These are phyloP conservation scores for Trichonephila clavata DNA, from an alignment of 1,140 invertebrate genomes.

Conservation along the genomic window DNA sequence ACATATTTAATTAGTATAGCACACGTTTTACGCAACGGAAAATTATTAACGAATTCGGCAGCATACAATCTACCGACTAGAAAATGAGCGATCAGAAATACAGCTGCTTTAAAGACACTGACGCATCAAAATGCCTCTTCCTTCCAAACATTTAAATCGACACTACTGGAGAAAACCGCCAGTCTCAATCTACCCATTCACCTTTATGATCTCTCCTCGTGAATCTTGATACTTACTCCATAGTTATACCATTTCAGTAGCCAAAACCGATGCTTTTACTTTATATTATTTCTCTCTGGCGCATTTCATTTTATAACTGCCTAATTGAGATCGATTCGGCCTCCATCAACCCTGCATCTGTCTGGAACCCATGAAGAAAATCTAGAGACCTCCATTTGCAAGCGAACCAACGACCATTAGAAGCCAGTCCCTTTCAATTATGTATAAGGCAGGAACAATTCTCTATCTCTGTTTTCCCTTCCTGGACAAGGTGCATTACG, in stretches of 20 bases:
- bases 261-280: not conserved
- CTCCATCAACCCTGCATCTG: conserved; percentile 38
- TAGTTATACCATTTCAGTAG: not conserved
- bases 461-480: conserved; percentile 25
- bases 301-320: not conserved
- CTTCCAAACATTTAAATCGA: no score
- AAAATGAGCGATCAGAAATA: no score
- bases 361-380: conserved; percentile 28
- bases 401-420: conserved; percentile 13
- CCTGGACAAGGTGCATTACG: conserved; percentile 27
- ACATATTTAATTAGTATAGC: no score
- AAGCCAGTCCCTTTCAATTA: conserved; percentile 50
- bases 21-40: no score
- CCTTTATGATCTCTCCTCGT: not conserved
- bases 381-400: not conserved
- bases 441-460: conserved; percentile 35
- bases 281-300: not conserved
- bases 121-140: no score
- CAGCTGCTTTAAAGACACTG: no score
- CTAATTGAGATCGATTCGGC: conserved; percentile 25
- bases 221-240: not conserved
- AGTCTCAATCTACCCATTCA: no score
- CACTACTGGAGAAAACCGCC: no score
- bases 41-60: no score
- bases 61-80: no score